These are phyloP conservation scores for Coracias cyanogaster DNA, from an alignment of 2,797 vertebrate species.

Conservation along the genomic window DNA sequence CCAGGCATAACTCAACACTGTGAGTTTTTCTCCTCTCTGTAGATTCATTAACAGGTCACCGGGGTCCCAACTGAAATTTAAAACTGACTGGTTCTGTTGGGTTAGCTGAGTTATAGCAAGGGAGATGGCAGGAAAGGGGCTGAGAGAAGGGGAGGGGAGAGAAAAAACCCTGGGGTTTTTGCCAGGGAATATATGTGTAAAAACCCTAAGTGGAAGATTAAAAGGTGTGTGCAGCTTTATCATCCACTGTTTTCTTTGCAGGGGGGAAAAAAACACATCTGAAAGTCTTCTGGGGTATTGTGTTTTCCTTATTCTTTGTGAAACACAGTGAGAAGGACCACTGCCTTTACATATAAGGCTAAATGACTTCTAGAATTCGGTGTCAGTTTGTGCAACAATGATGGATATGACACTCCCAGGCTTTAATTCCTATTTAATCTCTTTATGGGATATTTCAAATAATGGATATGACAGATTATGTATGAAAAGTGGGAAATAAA, in stretches of 20 bases:
- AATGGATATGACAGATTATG: conserved; percentile 72
- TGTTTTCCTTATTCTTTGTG: conserved; percentile 52
- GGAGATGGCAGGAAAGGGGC: conserved; percentile 75
- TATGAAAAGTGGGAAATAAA: conserved; percentile 66
- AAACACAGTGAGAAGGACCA: conserved; percentile 44
- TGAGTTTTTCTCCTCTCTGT: conserved; percentile 85
- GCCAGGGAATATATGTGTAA: conserved; percentile 67
- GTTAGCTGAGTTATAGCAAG: conserved; percentile 82
- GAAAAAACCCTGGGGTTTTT: conserved; percentile 71
- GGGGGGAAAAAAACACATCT: conserved; percentile 47
- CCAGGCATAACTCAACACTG: conserved; percentile 89
- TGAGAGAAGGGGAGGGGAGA: conserved; percentile 60
- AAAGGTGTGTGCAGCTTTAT: conserved; percentile 76
- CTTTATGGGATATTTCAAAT: conserved; percentile 72
- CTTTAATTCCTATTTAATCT: conserved; percentile 75
- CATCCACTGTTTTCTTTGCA: conserved; percentile 58
- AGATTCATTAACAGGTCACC: conserved; percentile 87
- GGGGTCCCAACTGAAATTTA: conserved; percentile 85
- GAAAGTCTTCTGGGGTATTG: conserved; percentile 43
- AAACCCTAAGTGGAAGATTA: conserved; percentile 69
- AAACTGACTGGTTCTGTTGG: conserved; percentile 86
- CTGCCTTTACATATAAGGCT: conserved; percentile 29
- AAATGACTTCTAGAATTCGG: conserved; percentile 28
- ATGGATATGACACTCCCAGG: conserved; percentile 63
- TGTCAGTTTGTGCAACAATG: conserved; percentile 53